Conservation (phyloP, 2,888 invertebrate species). For the Baronia brevicornis region DNA sequence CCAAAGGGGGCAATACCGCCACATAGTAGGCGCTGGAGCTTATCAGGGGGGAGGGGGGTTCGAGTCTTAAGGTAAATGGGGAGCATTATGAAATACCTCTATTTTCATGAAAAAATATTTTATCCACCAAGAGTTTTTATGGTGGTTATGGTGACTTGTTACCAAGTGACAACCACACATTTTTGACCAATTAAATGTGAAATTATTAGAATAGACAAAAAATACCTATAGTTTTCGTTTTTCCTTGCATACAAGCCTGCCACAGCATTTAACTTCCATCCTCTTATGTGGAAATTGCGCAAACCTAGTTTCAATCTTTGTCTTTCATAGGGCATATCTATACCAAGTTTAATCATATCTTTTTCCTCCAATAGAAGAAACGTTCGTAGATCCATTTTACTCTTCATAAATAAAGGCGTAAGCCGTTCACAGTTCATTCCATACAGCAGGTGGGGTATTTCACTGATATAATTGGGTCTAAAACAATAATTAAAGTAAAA, state of each 20-base stretch:
- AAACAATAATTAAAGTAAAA: slow-evolving; percentile 23
- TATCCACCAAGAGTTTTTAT: too few species aligned
- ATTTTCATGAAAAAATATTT: too few species aligned
- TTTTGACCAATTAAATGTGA: too few species aligned
- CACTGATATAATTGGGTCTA: slow-evolving; percentile 66
- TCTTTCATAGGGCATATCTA: slow-evolving; percentile 76
- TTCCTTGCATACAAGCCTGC: slow-evolving; percentile 56
- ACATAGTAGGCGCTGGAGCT: too few species aligned
- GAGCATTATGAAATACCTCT: too few species aligned
- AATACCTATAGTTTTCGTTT: slow-evolving; percentile 54
- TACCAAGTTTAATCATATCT: slow-evolving; percentile 73
- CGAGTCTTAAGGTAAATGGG: too few species aligned
- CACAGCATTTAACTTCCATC: slow-evolving; percentile 69
- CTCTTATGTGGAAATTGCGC: slow-evolving; percentile 73
- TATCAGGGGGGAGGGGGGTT: too few species aligned
- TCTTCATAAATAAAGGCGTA: slow-evolving; percentile 55
- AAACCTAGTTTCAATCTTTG: slow-evolving; percentile 71
- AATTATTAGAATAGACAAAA: slow-evolving; percentile 22
- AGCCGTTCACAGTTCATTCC: slow-evolving; percentile 77
- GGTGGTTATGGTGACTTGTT: too few species aligned
- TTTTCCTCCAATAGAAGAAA: slow-evolving; percentile 76
- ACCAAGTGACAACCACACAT: too few species aligned
- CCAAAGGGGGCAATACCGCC: too few species aligned
- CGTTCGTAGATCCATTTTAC: slow-evolving; percentile 66
- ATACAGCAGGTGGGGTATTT: slow-evolving; percentile 73